Evolutionary conservation across 2,888 invertebrate species (phyloP).

Genomic region (Macaria liturata): DNA sequence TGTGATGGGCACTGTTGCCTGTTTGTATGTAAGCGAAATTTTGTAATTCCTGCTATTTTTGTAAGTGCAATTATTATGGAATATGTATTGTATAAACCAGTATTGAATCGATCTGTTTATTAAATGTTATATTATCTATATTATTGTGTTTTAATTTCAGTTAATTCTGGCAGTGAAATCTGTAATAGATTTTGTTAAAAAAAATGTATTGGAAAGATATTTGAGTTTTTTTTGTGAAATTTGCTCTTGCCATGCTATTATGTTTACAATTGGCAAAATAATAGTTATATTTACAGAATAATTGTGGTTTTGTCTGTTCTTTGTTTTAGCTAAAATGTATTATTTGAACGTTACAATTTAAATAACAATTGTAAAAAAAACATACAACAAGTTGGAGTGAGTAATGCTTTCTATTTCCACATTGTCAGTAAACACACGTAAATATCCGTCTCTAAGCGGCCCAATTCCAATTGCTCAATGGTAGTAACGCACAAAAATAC

Average conservation of each 20-base stretch:
- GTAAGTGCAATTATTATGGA: slow-evolving; percentile 35
- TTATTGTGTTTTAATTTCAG: slow-evolving; percentile 6
- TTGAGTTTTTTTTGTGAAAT: no score
- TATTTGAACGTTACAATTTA: no score
- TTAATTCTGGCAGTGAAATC: neutral
- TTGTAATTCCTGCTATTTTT: slow-evolving; percentile 37
- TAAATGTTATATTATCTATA: slow-evolving; percentile 46
- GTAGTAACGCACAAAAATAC: slow-evolving; percentile 42
- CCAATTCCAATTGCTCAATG: slow-evolving; percentile 27
- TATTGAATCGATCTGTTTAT: slow-evolving; percentile 43
- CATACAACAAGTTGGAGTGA: no score
- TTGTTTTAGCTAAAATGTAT: no score
- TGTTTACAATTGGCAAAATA: no score
- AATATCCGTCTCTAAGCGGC: slow-evolving; percentile 22
- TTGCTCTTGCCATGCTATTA: no score
- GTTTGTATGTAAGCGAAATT: slow-evolving; percentile 26
- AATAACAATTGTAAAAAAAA: no score
- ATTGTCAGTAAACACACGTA: slow-evolving; percentile 21
- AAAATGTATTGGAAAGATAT: no score
- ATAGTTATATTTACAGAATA: no score
- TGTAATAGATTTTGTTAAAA: neutral
- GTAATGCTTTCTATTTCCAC: no score
- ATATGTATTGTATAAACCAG: slow-evolving; percentile 19
- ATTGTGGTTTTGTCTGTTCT: no score
- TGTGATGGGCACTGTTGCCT: slow-evolving; percentile 20